These are phyloP conservation scores for Leuciscus waleckii DNA, from an alignment of 2,797 vertebrate genomes.

Conservation along the genomic window DNA sequence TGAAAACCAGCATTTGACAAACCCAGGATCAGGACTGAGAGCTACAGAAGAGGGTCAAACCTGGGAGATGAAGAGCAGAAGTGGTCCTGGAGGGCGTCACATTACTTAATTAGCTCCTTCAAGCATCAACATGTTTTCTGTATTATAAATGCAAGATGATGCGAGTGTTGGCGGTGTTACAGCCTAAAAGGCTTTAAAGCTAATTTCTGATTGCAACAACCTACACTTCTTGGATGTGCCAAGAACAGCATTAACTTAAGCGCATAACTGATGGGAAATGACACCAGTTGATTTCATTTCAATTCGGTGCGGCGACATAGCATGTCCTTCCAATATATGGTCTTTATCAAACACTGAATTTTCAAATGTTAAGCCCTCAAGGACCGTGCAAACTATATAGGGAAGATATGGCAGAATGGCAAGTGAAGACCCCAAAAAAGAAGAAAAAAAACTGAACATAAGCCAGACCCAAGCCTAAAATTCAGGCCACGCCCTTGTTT, in stretches of 20 bases:
- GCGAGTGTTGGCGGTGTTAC: slow-evolving; percentile 47
- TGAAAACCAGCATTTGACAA: slow-evolving; percentile 84
- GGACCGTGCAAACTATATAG: slow-evolving; percentile 33
- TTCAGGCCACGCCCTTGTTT: neutral
- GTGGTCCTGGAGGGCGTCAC: slow-evolving; percentile 49
- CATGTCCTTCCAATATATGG: slow-evolving; percentile 36
- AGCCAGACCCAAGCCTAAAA: neutral
- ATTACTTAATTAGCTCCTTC: slow-evolving; percentile 43
- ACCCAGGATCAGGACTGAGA: slow-evolving; percentile 73
- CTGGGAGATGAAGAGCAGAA: slow-evolving; percentile 51
- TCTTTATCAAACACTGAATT: slow-evolving; percentile 30
- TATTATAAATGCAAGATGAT: slow-evolving; percentile 45
- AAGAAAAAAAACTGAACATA: too few species aligned
- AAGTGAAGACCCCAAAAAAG: neutral
- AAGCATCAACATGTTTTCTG: slow-evolving; percentile 40
- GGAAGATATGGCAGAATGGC: neutral
- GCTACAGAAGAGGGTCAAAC: slow-evolving; percentile 57
- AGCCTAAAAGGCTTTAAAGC: slow-evolving; percentile 47
- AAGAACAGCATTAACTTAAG: slow-evolving; percentile 57
- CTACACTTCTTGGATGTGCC: slow-evolving; percentile 51
- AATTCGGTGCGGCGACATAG: slow-evolving; percentile 39
- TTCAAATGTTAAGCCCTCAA: slow-evolving; percentile 35
- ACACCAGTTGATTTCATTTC: slow-evolving; percentile 52
- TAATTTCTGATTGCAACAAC: slow-evolving; percentile 43
- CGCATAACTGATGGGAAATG: slow-evolving; percentile 48